Conservation (phyloP, 2,888 invertebrate species). For the Limnephilus lunatus region DNA sequence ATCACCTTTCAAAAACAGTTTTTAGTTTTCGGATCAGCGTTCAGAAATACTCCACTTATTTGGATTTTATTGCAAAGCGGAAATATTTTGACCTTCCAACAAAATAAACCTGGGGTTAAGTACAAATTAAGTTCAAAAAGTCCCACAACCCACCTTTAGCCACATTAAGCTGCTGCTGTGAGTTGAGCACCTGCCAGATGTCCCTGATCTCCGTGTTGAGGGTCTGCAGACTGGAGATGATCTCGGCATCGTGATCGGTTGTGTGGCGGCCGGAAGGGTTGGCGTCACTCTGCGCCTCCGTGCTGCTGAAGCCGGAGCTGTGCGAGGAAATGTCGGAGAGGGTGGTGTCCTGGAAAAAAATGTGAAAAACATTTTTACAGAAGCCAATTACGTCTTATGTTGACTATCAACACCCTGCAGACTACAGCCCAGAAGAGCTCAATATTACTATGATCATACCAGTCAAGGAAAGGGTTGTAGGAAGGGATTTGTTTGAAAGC, state of each 20-base stretch:
- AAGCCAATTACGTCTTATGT: neutral
- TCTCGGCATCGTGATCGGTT: slow-evolving; percentile 79
- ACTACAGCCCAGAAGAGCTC: no score
- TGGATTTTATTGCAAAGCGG: no score
- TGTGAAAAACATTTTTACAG: neutral
- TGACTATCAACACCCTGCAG: neutral
- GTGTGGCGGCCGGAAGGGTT: slow-evolving; percentile 69
- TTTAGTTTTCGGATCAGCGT: no score
- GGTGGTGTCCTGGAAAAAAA: slow-evolving; percentile 77
- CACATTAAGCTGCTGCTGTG: slow-evolving; percentile 77
- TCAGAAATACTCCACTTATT: no score
- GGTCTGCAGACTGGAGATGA: slow-evolving; percentile 83
- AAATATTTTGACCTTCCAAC: no score
- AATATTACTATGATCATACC: no score
- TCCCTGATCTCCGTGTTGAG: slow-evolving; percentile 84
- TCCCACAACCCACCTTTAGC: slow-evolving; percentile 70
- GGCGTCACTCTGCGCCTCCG: slow-evolving; percentile 80
- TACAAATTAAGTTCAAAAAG: neutral
- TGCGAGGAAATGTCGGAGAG: slow-evolving; percentile 82
- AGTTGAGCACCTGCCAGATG: slow-evolving; percentile 82
- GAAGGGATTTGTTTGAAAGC: no score
- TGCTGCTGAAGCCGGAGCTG: slow-evolving; percentile 80
- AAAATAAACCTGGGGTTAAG: no score
- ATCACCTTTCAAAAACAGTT: no score
- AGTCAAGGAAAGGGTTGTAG: no score